phyloP scores from a whole-genome alignment of 2,888 invertebrate genomes.

The Sacculina carcini region DNA sequence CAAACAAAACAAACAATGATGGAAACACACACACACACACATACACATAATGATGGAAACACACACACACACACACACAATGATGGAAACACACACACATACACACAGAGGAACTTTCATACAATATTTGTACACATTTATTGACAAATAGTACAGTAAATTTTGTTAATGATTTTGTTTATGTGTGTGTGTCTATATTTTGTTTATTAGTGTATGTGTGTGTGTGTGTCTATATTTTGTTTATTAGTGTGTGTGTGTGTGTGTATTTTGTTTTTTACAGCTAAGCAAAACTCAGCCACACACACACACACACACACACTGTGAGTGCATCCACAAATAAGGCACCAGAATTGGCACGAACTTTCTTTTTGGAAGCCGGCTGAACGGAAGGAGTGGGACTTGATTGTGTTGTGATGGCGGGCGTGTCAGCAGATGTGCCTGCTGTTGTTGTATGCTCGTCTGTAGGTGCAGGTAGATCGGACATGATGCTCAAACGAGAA shows the following conservation, averaged over 20 bases:
- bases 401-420: neutral
- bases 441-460: too few species aligned
- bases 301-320: constrained; percentile 1
- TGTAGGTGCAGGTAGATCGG: too few species aligned
- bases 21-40: neutral
- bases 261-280: too few species aligned
- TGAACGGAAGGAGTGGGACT: neutral
- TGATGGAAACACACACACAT: neutral
- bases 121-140: neutral
- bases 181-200: too few species aligned
- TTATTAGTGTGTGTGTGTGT: constrained; percentile 1
- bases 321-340: constrained; percentile 1
- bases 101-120: neutral
- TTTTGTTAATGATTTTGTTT: neutral
- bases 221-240: constrained; percentile 3
- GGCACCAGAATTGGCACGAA: constrained; percentile 10
- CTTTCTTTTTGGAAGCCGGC: constrained; percentile 8
- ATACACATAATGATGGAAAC: neutral
- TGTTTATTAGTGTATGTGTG: too few species aligned
- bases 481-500: too few species aligned
- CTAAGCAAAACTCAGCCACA: neutral
- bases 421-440: too few species aligned
- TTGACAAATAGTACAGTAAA: neutral
- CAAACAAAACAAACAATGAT: neutral
- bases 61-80: neutral